Evolutionary conservation across 2,113 vertebrate species (phyloP), one percentile per base, ranked within the genome.

Genomic region (Phalacrocorax brasilianus): DNA sequence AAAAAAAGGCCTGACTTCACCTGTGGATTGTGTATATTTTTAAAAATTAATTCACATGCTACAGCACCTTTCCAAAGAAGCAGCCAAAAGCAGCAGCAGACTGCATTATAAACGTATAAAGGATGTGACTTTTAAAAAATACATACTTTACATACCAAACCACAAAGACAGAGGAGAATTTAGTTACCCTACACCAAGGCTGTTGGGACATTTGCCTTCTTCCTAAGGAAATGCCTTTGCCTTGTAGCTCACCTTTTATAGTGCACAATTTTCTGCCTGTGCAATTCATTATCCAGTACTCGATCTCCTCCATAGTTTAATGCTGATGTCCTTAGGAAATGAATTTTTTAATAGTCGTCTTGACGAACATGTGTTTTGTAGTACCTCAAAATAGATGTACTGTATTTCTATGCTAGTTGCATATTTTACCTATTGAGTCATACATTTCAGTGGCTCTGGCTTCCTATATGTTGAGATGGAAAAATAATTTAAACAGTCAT

Each of bases 291-390:
- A 79, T n/a, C 68, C 70, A 85, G 49, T n/a, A 65, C 66, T 84
- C 11, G 0, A 38, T 85, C 80, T 93, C 63, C 91, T 87, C 27
- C 3, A 32, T 49, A 89, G 58, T 27, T 71, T 47, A n/a, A 45
- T 49, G 74, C 75, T 59, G 38, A 82, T 79, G 20, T 90, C 81
- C 83, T 45, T n/a, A 50, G 73, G 79, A 95, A 84, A 92, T 85
- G 5, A 67, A 67, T 68, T 93, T 92, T 94, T 95, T 84, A 95
- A 97, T 75, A 75, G 55, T 52, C 49, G 89, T 84, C 76, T 73
- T 84, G 80, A 89, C 61, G 67, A 91, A 68, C 77, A 33, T 49
- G 42, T 76, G 73, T 45, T 91, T 76, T 71, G 62, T 58, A 45
- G 86, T 53, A 84, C 66, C 88, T 94, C 88, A 79, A 96, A 92